Percentiles rank a stretch among this genome's conserved stretches.
These are phyloP conservation scores for Drosophila sordidula DNA, from an alignment of 2,888 invertebrate genomes.

Conservation along the genomic window DNA sequence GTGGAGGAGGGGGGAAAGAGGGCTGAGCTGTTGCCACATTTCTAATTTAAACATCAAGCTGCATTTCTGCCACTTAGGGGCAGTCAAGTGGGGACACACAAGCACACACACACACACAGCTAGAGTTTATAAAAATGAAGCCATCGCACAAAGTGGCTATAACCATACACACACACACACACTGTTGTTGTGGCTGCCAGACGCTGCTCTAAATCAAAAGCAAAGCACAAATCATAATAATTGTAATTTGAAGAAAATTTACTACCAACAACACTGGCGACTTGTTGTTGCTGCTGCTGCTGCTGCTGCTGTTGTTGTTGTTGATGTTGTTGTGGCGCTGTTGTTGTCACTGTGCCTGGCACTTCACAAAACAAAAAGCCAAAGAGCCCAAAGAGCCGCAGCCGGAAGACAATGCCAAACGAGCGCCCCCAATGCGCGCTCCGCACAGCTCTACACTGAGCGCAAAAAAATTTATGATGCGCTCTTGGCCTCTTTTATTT, in stretches of 20 bases:
- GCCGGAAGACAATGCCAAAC: constrained; percentile 78
- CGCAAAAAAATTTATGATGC: constrained; percentile 79
- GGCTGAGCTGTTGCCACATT: constrained; percentile 25
- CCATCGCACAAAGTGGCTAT: constrained; percentile 65
- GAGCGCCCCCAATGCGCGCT: constrained; percentile 45
- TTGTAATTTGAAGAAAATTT: constrained; percentile 81
- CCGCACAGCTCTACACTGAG: constrained; percentile 41
- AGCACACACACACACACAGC: constrained; percentile 5
- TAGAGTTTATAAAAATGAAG: constrained; percentile 67
- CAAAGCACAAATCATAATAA: constrained; percentile 80
- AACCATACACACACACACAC: constrained; percentile 22
- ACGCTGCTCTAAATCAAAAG: constrained; percentile 71
- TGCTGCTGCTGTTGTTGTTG: constrained; percentile 5
- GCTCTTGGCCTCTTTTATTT: constrained; percentile 81
- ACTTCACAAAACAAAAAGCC: constrained; percentile 70
- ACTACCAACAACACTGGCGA: constrained; percentile 71
- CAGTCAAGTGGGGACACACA: neutral
- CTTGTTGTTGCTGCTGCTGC: constrained; percentile 23
- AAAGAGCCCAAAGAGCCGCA: constrained; percentile 54
- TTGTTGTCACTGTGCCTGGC: constrained; percentile 63
- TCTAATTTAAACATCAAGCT: constrained; percentile 54
- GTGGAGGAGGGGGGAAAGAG: neutral
- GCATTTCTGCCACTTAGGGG: constrained; percentile 25
- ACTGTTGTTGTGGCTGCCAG: constrained; percentile 41
- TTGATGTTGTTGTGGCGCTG: constrained; percentile 36